Evolutionary conservation across 2,888 invertebrate genomes (phyloP), one percentile per base, ranked within the genome.

Genomic region (Limenitis camilla): DNA sequence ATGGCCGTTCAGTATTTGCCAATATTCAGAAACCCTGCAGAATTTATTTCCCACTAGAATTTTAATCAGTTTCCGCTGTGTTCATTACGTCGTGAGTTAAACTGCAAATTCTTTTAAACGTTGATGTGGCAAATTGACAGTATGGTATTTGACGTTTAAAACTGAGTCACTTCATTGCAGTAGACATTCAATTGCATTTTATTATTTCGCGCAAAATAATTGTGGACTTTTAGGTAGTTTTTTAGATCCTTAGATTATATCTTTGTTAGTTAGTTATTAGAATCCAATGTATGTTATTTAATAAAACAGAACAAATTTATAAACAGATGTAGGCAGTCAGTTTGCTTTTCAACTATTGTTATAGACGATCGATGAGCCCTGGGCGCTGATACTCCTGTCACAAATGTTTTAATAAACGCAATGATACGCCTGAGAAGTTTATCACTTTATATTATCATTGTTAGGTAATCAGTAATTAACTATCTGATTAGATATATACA

Each of bases 121-220:
- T 83, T 82, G 83, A 85, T 85, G 85, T 85, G 85, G 85, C 85
- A 85, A 76, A 74, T 71, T 83, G 85, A 84, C 82, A 84, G 75
- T 68, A 69, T 67, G 72, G 72, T 69, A 72, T 80, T 84, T 85
- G 85, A 84, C 85, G 72, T 84, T 80, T 80, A 65, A 67, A 72
- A 76, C 80, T 84, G 84, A 85, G 71, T 84, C 84, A 84, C 78
- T 78, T 76, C 71, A 58, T 63, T 74, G 69, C 58, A 48, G 52
- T 56, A 51, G 49, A 58, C 44, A 40, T 47, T 51, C 44, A 51
- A 29, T 40, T 55, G 52, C 54, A 60, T 61, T 61, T 63, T 62
- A 58, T 56, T 55, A 59, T 64, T 67, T 64, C 59, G 61, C 58
- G 57, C 55, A 62, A 62, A 61, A 53, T 49, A 45, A 50, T 28